Evolutionary conservation across 2,797 vertebrate species (phyloP).

Genomic region (Rhincodon typus): DNA sequence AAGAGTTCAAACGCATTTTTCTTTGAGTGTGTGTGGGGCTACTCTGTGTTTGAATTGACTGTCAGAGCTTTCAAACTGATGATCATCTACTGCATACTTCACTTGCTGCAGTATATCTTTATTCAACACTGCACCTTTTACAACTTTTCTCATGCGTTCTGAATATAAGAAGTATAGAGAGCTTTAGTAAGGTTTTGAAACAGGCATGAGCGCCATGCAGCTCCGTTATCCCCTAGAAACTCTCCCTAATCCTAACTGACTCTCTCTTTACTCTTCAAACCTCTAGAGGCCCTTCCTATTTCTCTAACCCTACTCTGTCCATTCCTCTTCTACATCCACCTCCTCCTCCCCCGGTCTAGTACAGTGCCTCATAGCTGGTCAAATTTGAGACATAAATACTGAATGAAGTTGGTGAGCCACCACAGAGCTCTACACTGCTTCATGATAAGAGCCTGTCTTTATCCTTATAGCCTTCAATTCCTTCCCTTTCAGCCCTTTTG

Average conservation of each 20-base stretch:
- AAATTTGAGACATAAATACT: not conserved
- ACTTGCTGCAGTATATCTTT: not conserved
- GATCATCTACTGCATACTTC: not conserved
- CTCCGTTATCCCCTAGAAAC: not conserved
- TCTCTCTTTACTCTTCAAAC: not conserved
- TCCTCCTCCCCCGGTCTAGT: too few species aligned
- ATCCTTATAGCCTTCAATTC: not conserved
- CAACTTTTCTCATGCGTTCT: not conserved
- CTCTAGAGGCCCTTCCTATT: too few species aligned
- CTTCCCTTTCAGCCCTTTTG: not conserved
- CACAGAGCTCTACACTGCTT: not conserved
- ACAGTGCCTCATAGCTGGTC: not conserved
- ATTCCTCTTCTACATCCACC: not conserved
- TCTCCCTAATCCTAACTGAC: not conserved
- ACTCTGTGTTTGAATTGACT: not conserved
- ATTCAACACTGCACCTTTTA: not conserved
- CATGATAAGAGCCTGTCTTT: not conserved
- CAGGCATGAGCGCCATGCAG: not conserved
- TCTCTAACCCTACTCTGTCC: not conserved
- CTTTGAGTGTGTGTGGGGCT: not conserved
- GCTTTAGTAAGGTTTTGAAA: not conserved
- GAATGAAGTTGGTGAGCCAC: not conserved
- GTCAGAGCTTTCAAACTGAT: constrained; percentile 7
- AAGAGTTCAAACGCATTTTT: constrained; percentile 22
- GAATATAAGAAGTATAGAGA: not conserved